A percentile compares a stretch with the other conserved stretches of the same genome.
phyloP scores from a whole-genome alignment of 23 tunicate species.

The Pegea sp. region DNA sequence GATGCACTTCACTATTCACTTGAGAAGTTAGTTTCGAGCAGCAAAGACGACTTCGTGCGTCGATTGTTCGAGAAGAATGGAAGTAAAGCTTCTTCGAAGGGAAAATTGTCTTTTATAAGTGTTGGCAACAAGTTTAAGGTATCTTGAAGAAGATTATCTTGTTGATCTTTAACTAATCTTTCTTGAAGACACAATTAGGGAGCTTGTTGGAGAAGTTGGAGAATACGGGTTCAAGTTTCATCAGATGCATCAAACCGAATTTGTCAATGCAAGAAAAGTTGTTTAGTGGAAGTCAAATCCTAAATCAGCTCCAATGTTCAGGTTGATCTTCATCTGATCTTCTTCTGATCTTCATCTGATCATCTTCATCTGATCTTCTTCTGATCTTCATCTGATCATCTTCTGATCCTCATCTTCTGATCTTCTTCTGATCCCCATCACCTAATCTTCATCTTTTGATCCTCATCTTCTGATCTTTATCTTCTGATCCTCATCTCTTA shows the following conservation, averaged over 20 bases:
- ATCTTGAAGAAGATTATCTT: neutral
- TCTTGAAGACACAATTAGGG: conserved; percentile 56
- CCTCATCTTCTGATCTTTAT: too few species aligned
- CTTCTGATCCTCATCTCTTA: too few species aligned
- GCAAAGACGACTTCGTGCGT: conserved; percentile 43
- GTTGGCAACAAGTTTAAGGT: conserved; percentile 93
- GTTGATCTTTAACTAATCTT: too few species aligned
- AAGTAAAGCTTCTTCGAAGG: conserved; percentile 20
- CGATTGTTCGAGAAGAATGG: conserved; percentile 26
- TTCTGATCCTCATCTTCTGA: too few species aligned
- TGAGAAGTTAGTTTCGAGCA: conserved; percentile 42
- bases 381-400: too few species aligned
- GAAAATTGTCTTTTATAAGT: conserved; percentile 79
- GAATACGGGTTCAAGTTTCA: conserved; percentile 85
- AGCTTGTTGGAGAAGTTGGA: conserved; percentile 52
- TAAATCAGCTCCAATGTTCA: conserved; percentile 90
- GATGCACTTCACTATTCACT: conserved; percentile 95
- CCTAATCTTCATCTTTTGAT: too few species aligned
- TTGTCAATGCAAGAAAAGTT: conserved; percentile 49
- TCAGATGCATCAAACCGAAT: conserved; percentile 97
- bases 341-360: too few species aligned
- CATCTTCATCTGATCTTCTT: too few species aligned
- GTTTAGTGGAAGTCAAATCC: conserved; percentile 86
- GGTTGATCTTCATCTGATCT: too few species aligned
- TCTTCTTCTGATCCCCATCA: too few species aligned